A percentile compares a stretch with the other conserved stretches of the same genome.
Evolutionary conservation across 2,888 invertebrate genomes (phyloP).

Genomic region (Drosophila siamana): DNA sequence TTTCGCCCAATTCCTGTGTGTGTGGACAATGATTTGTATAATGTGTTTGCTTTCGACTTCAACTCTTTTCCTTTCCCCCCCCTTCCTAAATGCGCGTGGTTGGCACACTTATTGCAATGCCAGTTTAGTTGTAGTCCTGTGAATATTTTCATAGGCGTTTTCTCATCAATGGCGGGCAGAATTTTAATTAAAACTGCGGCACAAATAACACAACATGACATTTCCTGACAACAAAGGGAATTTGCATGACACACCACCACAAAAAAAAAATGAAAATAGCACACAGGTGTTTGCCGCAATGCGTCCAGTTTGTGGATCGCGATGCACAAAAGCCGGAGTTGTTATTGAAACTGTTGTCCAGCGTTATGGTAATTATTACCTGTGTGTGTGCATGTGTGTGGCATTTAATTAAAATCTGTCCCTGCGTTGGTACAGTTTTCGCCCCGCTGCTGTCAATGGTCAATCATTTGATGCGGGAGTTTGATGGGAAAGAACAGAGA

Average conservation of each 20-base stretch:
- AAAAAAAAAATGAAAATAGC: slow-evolving; percentile 19
- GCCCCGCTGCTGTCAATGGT: slow-evolving; percentile 8
- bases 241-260: slow-evolving; percentile 45
- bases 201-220: slow-evolving; percentile 34
- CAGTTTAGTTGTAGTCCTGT: slow-evolving; percentile 24
- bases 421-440: slow-evolving; percentile 8
- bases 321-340: slow-evolving; percentile 18
- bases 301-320: slow-evolving; percentile 29
- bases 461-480: slow-evolving; percentile 8
- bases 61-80: slow-evolving; percentile 47
- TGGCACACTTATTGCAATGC: slow-evolving; percentile 10
- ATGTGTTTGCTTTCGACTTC: slow-evolving; percentile 36
- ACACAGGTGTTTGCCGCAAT: slow-evolving; percentile 44
- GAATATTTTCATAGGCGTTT: slow-evolving; percentile 56
- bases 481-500: slow-evolving; percentile 9
- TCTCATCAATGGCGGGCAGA: slow-evolving; percentile 33
- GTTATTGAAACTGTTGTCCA: slow-evolving; percentile 43
- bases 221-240: slow-evolving; percentile 46
- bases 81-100: slow-evolving; percentile 57
- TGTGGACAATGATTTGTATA: slow-evolving; percentile 51
- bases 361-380: slow-evolving; percentile 61
- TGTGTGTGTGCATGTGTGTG: slow-evolving; percentile 54
- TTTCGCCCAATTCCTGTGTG: slow-evolving; percentile 29
- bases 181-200: slow-evolving; percentile 42
- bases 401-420: slow-evolving; percentile 59